Percentiles rank a stretch among this genome's conserved stretches.
Evolutionary conservation across 2,888 invertebrate genomes (phyloP).

Genomic region (Megaustenia siamemsis): DNA sequence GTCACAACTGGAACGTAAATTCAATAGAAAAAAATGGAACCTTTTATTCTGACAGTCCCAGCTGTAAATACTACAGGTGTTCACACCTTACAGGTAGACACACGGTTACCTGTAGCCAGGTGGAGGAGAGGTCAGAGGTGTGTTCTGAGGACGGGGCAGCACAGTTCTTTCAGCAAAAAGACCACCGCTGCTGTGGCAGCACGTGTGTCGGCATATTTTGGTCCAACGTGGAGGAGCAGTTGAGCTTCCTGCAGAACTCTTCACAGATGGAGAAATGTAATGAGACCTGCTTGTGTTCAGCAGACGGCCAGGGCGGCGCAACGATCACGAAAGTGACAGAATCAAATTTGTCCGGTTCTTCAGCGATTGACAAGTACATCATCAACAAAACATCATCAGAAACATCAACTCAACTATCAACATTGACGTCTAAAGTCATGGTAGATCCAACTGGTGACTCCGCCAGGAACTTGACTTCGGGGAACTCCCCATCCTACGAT

Average conservation of each 20-base stretch:
- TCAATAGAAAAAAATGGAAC: not conserved
- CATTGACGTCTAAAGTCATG: not conserved
- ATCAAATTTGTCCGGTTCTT: not conserved
- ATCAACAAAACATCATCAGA: not conserved
- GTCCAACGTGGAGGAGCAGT: slow-evolving; percentile 5
- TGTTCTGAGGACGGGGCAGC: not conserved
- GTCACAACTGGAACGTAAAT: not conserved
- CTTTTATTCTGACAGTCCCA: not conserved
- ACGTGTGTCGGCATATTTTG: slow-evolving; percentile 8
- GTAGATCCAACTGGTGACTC: not conserved
- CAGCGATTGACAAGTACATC: not conserved
- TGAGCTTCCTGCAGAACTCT: not conserved
- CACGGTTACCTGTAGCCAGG: not conserved
- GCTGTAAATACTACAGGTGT: slow-evolving; percentile 12
- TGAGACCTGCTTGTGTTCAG: not conserved
- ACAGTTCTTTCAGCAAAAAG: not conserved
- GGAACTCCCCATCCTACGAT: not conserved
- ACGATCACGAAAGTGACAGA: not conserved
- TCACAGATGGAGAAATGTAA: not conserved
- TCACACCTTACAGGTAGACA: not conserved
- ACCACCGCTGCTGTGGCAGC: not conserved
- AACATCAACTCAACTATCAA: not conserved
- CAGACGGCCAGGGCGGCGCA: not conserved
- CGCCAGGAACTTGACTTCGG: no score
- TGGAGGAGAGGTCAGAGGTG: not conserved